phyloP scores from a whole-genome alignment of 1,140 invertebrate species.

The Euwallacea similis region DNA sequence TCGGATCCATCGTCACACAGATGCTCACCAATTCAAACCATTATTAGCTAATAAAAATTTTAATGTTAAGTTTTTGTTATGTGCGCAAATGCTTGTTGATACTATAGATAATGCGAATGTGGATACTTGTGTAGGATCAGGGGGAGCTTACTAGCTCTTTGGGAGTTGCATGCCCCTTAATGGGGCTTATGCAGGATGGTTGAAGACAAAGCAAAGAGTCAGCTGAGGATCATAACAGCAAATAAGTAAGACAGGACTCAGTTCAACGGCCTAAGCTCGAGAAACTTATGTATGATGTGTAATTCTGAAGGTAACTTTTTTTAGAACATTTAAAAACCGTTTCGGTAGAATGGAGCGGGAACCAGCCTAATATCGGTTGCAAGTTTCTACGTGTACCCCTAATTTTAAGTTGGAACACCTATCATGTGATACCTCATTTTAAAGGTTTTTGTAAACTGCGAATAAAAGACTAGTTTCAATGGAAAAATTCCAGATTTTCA shows the following conservation, averaged over 20 bases:
- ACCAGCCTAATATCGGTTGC: not conserved
- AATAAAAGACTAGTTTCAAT: not conserved
- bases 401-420: not conserved
- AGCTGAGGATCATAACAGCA: too few relatives aligned
- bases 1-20: too few relatives aligned
- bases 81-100: too few relatives aligned
- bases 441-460: not conserved
- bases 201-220: not conserved
- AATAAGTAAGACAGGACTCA: too few relatives aligned
- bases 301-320: slow-evolving; percentile 1
- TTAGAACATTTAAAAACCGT: not conserved
- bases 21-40: too few relatives aligned
- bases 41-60: too few relatives aligned
- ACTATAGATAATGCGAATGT: too few relatives aligned
- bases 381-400: not conserved
- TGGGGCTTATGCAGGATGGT: slow-evolving; percentile 21
- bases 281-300: not conserved
- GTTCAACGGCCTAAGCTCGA: too few relatives aligned
- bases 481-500: not conserved
- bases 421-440: not conserved
- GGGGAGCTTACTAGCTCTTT: not conserved
- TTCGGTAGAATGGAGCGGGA: not conserved
- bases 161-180: slow-evolving; percentile 14
- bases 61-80: too few relatives aligned
- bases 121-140: not conserved